Evolutionary conservation across 2,113 vertebrate genomes (phyloP).

Genomic region (Dromaius novaehollandiae): DNA sequence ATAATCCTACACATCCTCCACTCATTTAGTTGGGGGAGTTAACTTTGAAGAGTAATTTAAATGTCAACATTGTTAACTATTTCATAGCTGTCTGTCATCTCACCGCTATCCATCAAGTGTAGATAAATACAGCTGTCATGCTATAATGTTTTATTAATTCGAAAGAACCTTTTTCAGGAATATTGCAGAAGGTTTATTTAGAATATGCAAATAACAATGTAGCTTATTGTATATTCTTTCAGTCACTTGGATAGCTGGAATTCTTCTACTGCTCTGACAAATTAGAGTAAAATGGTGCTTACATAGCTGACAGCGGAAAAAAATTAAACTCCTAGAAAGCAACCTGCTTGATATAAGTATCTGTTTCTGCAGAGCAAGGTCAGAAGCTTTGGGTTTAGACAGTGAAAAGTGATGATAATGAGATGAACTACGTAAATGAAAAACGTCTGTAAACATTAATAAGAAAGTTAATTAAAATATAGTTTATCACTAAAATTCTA

Average conservation of each 20-base stretch:
- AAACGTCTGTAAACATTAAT: neutral
- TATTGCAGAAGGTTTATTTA: constrained; percentile 14
- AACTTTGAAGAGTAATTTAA: constrained; percentile 49
- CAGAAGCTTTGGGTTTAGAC: neutral
- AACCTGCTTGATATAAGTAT: neutral
- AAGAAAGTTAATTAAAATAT: neutral
- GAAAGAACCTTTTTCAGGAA: constrained; percentile 17
- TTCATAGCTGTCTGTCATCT: constrained; percentile 31
- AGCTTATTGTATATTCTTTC: constrained; percentile 28
- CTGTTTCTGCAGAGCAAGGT: neutral
- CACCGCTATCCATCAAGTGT: neutral
- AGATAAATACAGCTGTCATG: constrained; percentile 27
- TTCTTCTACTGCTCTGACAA: constrained; percentile 19
- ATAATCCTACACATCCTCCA: neutral
- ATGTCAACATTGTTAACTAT: constrained; percentile 47
- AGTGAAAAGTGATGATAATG: neutral
- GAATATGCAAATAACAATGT: constrained; percentile 36
- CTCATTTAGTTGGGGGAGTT: constrained; percentile 6
- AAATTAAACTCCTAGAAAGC: neutral
- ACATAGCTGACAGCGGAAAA: neutral
- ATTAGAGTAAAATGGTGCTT: constrained; percentile 25
- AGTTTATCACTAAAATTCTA: neutral
- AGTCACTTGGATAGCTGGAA: constrained; percentile 32
- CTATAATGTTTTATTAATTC: constrained; percentile 46
- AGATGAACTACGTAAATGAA: neutral